Evolutionary conservation across 2,113 vertebrate genomes (phyloP), one percentile per base, ranked within the genome.

Genomic region (Gymnorhina tibicen): DNA sequence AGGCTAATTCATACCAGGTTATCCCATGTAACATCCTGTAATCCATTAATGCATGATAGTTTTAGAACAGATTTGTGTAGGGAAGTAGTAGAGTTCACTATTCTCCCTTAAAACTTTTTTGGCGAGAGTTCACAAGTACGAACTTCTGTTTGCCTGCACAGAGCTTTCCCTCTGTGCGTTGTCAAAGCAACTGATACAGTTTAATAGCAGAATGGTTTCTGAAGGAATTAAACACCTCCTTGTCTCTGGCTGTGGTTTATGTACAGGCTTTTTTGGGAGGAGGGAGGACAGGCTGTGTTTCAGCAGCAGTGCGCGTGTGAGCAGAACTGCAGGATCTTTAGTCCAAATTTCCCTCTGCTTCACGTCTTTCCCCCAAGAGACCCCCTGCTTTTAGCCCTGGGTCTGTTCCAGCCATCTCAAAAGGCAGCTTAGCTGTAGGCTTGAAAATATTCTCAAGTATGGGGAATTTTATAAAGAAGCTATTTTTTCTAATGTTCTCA

Each of bases 111-210:
- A 93, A 87, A 72, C 6, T 35, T 44, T 41, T 19, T 17, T 39
- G 41, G 74, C 1, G 0, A 70, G 46, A 39, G 39, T 27, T 85
- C 26, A 19, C 8, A 0, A 2, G 6, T 63, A 50, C 3, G 0
- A 41, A 37, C 42, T 83, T 69, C 32, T 13, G 16, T 50, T 27
- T 70, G 50, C 28, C 7, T 7, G 10, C 66, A 4, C 2, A 23
- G 58, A 75, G 60, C 23, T 68, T 52, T 70, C 20, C 19, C 44
- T 44, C 42, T 14, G 13, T 6, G 52, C 4, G 0, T 53, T 46
- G 77, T 66, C 73, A 37, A 37, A 81, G 62, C 42, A 6, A 6
- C 11, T 41, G 55, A 62, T 17, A 16, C 35, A 32, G 35, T 39
- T 41, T 47, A 13, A 74, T 18, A 78, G 58, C 55, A 39, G 27